phyloP scores from a whole-genome alignment of 92 coral and sea anemone species.

The Parazoanthus swiftii region DNA sequence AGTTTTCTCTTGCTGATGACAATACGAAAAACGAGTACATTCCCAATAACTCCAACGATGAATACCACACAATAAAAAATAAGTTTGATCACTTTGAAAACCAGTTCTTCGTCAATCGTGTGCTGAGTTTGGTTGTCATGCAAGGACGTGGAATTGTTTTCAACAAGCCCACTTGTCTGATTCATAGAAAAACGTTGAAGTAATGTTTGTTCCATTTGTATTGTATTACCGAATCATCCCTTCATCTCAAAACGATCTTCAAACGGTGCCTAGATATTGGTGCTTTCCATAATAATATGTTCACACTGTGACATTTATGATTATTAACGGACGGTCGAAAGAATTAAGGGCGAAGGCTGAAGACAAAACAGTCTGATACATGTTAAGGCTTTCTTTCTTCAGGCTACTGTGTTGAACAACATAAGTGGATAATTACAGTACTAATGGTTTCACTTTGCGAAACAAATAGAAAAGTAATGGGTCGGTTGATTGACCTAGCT shows the following conservation, averaged over 20 bases:
- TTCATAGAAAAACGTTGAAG: background rate
- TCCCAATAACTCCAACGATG: slow-evolving; percentile 76
- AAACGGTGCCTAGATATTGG: background rate
- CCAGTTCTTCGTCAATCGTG: slow-evolving; percentile 49
- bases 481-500: background rate
- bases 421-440: background rate
- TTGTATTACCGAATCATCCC: background rate
- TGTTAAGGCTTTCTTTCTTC: background rate
- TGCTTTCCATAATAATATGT: background rate
- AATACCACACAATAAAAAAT: slow-evolving; percentile 74
- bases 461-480: background rate
- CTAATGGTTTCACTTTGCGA: background rate
- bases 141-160: background rate
- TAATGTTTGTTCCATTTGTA: background rate
- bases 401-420: background rate
- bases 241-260: background rate
- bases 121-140: background rate
- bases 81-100: slow-evolving; percentile 74
- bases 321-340: background rate
- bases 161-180: background rate
- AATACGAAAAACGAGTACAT: slow-evolving; percentile 76
- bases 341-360: background rate
- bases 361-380: background rate
- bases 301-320: background rate
- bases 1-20: slow-evolving; percentile 70